These are phyloP conservation scores for Liolophura sinensis DNA, from an alignment of 1,140 invertebrate genomes.

Conservation along the genomic window DNA sequence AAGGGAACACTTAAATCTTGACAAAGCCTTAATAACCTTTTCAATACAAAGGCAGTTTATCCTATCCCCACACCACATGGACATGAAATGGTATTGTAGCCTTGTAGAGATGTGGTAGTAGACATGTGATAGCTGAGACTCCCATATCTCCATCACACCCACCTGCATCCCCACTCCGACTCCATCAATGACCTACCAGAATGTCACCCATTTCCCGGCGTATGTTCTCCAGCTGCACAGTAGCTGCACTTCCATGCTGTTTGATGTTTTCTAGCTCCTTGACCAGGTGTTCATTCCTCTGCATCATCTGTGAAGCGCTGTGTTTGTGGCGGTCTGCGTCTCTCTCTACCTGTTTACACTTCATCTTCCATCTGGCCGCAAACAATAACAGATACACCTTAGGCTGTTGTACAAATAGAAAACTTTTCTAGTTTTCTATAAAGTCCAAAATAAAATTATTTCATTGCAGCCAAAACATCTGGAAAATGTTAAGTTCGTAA, in stretches of 20 bases:
- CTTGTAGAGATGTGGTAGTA: too few relatives aligned
- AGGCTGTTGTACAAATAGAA: too few relatives aligned
- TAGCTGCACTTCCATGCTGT: constrained; percentile 37
- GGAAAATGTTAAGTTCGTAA: too few relatives aligned
- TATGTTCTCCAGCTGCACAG: constrained; percentile 47
- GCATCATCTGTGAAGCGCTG: constrained; percentile 43
- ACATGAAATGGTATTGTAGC: too few relatives aligned
- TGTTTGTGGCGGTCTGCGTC: constrained; percentile 51
- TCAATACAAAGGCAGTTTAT: too few relatives aligned
- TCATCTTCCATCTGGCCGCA: constrained; percentile 49
- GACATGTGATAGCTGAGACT: background rate
- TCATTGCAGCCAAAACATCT: background rate
- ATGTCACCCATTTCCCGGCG: constrained; percentile 52
- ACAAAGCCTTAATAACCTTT: too few relatives aligned
- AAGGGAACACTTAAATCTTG: too few relatives aligned
- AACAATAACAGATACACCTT: background rate
- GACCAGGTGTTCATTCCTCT: constrained; percentile 48
- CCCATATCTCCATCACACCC: background rate
- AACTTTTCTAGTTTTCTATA: background rate
- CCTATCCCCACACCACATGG: too few relatives aligned
- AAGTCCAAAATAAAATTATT: background rate
- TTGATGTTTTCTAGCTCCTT: constrained; percentile 45
- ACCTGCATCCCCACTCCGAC: background rate
- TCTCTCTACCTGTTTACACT: constrained; percentile 51
- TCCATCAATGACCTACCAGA: constrained; percentile 33